phyloP scores from a whole-genome alignment of 2,888 invertebrate species.

The Pegoplata infirma region DNA sequence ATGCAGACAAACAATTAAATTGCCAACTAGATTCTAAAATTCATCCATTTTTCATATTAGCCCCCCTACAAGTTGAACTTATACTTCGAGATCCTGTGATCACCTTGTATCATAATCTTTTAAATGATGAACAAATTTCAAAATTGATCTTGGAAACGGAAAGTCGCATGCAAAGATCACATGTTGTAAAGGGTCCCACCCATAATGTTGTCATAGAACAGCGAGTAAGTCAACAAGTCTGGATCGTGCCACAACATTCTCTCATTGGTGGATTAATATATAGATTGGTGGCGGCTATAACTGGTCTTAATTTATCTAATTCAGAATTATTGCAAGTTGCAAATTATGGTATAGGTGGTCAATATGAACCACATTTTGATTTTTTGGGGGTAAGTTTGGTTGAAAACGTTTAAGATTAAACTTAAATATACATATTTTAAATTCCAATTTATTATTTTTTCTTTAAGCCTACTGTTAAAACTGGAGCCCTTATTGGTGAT shows the following conservation, averaged over 20 bases:
- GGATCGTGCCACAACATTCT: slow-evolving; percentile 61
- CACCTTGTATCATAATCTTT: slow-evolving; percentile 89
- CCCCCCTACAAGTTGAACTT: slow-evolving; percentile 89
- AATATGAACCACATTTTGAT: slow-evolving; percentile 97
- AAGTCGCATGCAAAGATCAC: slow-evolving; percentile 61
- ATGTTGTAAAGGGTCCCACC: not conserved
- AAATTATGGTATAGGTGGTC: slow-evolving; percentile 98
- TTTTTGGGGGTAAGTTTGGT: slow-evolving; percentile 83
- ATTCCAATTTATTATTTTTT: not conserved
- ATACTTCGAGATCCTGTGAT: slow-evolving; percentile 87
- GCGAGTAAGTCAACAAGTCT: slow-evolving; percentile 69
- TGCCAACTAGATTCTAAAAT: slow-evolving; percentile 64
- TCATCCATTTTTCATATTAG: slow-evolving; percentile 85
- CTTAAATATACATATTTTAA: not conserved
- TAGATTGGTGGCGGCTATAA: slow-evolving; percentile 82
- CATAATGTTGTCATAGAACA: slow-evolving; percentile 37
- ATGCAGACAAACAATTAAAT: slow-evolving; percentile 1
- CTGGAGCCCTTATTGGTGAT: slow-evolving; percentile 76
- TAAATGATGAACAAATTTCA: slow-evolving; percentile 90
- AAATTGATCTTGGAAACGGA: slow-evolving; percentile 69
- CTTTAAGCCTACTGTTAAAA: not conserved
- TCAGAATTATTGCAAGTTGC: slow-evolving; percentile 97
- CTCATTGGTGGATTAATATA: slow-evolving; percentile 50
- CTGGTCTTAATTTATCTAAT: slow-evolving; percentile 88
- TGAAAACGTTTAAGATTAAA: too few species aligned